Conservation (phyloP, 2,888 invertebrate genomes). For the Cyrtodaria siliqua region DNA sequence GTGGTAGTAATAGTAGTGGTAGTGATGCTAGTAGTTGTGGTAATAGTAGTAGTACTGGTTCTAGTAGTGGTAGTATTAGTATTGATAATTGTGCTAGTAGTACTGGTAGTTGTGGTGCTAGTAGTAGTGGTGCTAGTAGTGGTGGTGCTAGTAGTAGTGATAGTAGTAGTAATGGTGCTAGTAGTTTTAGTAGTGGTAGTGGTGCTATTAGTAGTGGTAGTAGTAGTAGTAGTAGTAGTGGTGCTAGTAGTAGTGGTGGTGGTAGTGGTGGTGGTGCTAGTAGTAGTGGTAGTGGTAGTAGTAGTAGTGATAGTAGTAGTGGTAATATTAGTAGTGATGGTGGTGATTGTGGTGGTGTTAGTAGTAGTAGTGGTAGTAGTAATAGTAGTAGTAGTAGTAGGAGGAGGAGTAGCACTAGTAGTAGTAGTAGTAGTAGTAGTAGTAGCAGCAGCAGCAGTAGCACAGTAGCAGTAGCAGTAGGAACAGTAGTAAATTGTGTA, state of each 20-base stretch:
- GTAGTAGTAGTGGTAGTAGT: slow-evolving; percentile 6
- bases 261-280: slow-evolving; percentile 25
- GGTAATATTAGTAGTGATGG: slow-evolving; percentile 12
- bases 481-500: no score
- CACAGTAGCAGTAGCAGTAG: no score
- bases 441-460: neutral
- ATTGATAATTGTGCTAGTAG: neutral
- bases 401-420: neutral
- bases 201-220: slow-evolving; percentile 19
- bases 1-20: slow-evolving; percentile 4
- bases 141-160: slow-evolving; percentile 13
- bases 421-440: neutral
- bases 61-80: no score
- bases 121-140: neutral
- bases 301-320: slow-evolving; percentile 14
- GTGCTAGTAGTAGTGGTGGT: no score
- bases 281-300: slow-evolving; percentile 33
- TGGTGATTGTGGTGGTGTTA: slow-evolving; percentile 5
- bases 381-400: slow-evolving; percentile 1
- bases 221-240: slow-evolving; percentile 6
- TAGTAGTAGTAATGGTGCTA: slow-evolving; percentile 6
- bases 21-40: neutral
- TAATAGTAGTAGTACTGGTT: neutral
- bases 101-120: no score
- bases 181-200: slow-evolving; percentile 8